phyloP scores from a whole-genome alignment of 2,797 vertebrate species.

The Parauchenoglanis punctatus region DNA sequence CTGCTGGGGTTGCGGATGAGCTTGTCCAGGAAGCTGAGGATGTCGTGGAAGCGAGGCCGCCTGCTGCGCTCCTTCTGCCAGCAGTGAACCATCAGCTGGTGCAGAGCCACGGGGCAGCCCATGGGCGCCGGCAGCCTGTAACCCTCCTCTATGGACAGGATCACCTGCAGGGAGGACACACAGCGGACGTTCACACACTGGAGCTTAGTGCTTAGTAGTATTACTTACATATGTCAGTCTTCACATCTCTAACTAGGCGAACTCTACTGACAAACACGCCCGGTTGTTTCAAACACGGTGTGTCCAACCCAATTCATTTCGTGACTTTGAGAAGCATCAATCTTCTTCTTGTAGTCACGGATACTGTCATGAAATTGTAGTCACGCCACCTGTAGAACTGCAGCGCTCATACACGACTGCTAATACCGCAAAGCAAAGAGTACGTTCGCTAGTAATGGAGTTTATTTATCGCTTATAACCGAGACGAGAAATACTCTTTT shows the following conservation, averaged over 20 bases:
- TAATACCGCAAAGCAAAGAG: not conserved
- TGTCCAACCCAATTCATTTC: no score
- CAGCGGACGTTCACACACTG: not conserved
- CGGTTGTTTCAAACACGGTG: not conserved
- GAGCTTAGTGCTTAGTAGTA: no score
- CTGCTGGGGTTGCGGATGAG: slow-evolving; percentile 92
- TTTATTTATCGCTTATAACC: not conserved
- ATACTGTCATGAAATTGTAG: not conserved
- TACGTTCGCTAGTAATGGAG: not conserved
- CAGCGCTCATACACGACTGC: not conserved
- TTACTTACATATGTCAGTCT: not conserved
- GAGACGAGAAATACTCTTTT: not conserved
- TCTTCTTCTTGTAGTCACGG: not conserved
- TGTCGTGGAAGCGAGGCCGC: slow-evolving; percentile 88
- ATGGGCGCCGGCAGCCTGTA: slow-evolving; percentile 96
- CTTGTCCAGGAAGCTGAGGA: slow-evolving; percentile 93
- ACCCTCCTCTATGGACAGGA: slow-evolving; percentile 97
- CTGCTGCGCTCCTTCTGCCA: slow-evolving; percentile 96
- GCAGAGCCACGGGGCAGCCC: slow-evolving; percentile 92
- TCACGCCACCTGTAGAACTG: not conserved
- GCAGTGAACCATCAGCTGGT: slow-evolving; percentile 97
- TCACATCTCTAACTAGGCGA: not conserved
- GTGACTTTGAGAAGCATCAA: not conserved
- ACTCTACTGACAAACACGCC: not conserved
- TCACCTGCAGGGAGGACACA: slow-evolving; percentile 78